These are phyloP conservation scores for Pristionchus mayeri DNA, from an alignment of 2,888 invertebrate species.

Conservation along the genomic window DNA sequence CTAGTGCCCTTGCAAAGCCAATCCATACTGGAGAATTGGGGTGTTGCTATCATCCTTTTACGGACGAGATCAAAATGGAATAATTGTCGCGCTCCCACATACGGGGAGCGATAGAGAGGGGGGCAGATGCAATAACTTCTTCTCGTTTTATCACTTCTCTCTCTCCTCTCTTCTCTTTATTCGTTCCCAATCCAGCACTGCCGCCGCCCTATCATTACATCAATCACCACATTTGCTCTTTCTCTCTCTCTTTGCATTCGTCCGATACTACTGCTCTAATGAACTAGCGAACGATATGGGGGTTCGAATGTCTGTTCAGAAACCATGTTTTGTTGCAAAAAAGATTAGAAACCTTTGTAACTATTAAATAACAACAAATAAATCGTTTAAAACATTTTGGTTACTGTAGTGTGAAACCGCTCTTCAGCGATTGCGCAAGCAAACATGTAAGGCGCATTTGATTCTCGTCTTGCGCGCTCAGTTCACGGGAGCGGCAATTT, in stretches of 20 bases:
- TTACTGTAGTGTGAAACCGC: not conserved
- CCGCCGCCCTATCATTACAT: constrained; percentile 25
- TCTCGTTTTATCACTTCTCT: not conserved
- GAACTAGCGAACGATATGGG: not conserved
- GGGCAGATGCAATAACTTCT: not conserved
- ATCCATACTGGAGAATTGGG: too few species aligned
- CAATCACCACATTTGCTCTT: not conserved
- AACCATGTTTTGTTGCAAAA: too few species aligned
- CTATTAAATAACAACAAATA: not conserved
- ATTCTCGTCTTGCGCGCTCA: not conserved
- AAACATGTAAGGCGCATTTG: not conserved
- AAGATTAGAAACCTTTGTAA: not conserved
- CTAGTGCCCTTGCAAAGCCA: too few species aligned
- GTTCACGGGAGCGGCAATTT: not conserved
- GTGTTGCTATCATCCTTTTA: too few species aligned
- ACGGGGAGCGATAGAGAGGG: not conserved
- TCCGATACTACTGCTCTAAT: not conserved
- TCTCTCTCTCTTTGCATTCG: too few species aligned
- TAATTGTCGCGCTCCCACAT: constrained; percentile 35
- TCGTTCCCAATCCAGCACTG: constrained; percentile 21
- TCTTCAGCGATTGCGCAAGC: not conserved
- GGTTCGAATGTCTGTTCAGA: not conserved
- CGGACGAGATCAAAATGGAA: not conserved
- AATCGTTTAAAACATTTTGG: not conserved
- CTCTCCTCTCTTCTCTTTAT: not conserved